Percentiles rank a stretch among this genome's conserved stretches.
Evolutionary conservation across 2,888 invertebrate genomes (phyloP).

Genomic region (Melipona beecheii): DNA sequence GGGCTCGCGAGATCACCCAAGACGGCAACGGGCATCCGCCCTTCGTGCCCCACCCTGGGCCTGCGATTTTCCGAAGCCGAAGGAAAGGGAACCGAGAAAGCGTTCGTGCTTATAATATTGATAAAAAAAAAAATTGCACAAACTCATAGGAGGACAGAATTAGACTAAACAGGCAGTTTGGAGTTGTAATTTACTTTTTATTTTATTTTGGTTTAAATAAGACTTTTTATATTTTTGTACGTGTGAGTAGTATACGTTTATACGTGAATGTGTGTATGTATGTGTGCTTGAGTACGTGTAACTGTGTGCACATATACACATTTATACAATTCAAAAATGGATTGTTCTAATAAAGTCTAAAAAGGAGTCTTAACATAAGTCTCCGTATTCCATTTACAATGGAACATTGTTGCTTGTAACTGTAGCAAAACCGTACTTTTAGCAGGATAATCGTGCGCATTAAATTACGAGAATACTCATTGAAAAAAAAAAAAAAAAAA

Average conservation of each 20-base stretch:
- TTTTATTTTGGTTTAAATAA: slow-evolving; percentile 71
- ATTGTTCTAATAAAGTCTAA: slow-evolving; percentile 60
- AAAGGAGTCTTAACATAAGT: slow-evolving; percentile 63
- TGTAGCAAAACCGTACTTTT: slow-evolving; percentile 48
- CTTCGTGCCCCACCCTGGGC: too few species aligned
- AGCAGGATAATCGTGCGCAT: slow-evolving; percentile 50
- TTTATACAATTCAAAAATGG: slow-evolving; percentile 75
- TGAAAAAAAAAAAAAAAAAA: background rate
- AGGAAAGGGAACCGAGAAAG: too few species aligned
- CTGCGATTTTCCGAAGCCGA: too few species aligned
- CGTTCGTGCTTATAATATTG: background rate
- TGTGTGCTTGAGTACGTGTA: slow-evolving; percentile 43
- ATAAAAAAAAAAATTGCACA: background rate
- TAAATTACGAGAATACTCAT: background rate
- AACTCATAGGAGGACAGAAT: background rate
- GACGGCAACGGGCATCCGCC: too few species aligned
- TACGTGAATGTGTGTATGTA: slow-evolving; percentile 37
- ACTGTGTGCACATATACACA: slow-evolving; percentile 60
- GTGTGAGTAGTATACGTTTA: slow-evolving; percentile 52
- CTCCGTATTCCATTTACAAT: slow-evolving; percentile 46
- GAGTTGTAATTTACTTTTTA: slow-evolving; percentile 62
- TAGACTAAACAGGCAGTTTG: slow-evolving; percentile 13
- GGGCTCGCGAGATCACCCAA: too few species aligned
- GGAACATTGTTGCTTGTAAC: slow-evolving; percentile 45
- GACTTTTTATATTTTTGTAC: slow-evolving; percentile 60